phyloP scores from a whole-genome alignment of 2,797 vertebrate species.

The Diglossa cyanea region DNA sequence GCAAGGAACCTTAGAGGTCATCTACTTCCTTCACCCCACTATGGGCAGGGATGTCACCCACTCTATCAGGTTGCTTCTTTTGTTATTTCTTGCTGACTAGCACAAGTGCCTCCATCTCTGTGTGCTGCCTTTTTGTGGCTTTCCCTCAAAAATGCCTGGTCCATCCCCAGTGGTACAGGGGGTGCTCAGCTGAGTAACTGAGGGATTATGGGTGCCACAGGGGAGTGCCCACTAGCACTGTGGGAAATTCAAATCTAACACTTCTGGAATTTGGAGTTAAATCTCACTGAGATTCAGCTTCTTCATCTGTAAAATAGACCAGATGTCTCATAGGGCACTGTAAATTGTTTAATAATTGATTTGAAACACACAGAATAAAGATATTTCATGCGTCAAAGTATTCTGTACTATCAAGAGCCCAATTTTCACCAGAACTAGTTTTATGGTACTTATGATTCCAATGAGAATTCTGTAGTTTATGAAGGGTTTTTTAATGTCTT shows the following conservation, averaged over 20 bases:
- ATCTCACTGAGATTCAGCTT: neutral
- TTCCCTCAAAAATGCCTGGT: neutral
- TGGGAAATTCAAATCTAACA: neutral
- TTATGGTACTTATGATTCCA: neutral
- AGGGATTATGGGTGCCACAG: neutral
- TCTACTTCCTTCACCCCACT: neutral
- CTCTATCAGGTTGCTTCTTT: neutral
- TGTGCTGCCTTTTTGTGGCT: neutral
- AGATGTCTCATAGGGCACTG: neutral
- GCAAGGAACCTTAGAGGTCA: neutral
- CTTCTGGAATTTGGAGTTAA: neutral
- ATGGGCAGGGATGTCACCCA: neutral
- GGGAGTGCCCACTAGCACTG: neutral
- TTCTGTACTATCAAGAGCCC: neutral
- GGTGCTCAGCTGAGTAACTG: neutral
- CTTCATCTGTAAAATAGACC: neutral
- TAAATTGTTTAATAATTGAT: conserved; percentile 25
- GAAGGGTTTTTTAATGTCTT: neutral
- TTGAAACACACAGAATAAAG: conserved; percentile 4
- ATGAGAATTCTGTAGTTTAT: neutral
- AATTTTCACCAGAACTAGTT: neutral
- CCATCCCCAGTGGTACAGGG: accelerated
- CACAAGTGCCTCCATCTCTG: neutral
- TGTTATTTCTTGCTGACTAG: neutral
- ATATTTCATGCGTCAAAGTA: neutral